Conservation (phyloP, 2,888 invertebrate species). For the Tribolium freemani region DNA sequence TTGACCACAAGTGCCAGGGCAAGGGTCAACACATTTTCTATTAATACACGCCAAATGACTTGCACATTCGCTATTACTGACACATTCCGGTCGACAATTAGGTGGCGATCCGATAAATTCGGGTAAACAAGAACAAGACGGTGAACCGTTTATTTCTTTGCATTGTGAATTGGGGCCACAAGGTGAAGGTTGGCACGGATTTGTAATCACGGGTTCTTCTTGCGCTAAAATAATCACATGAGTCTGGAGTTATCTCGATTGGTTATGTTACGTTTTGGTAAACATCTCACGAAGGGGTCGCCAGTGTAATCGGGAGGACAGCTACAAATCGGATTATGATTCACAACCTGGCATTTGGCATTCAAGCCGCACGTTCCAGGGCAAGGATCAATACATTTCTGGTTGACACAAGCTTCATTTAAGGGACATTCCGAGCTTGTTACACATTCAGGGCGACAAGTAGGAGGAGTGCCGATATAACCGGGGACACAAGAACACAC, state of each 20-base stretch:
- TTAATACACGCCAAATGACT: constrained; percentile 80
- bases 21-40: constrained; percentile 85
- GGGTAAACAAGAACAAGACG: constrained; percentile 78
- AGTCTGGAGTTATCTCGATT: no score
- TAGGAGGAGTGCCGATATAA: constrained; percentile 83
- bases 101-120: constrained; percentile 77
- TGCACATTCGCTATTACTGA: constrained; percentile 83
- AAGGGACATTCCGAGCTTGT: constrained; percentile 80
- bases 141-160: constrained; percentile 72
- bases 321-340: constrained; percentile 79
- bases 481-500: constrained; percentile 78
- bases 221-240: constrained; percentile 28
- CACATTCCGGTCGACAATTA: constrained; percentile 84
- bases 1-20: constrained; percentile 82
- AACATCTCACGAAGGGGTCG: constrained; percentile 59
- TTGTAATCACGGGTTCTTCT: constrained; percentile 72
- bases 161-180: constrained; percentile 81
- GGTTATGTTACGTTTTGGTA: constrained; percentile 43
- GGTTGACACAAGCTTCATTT: constrained; percentile 79
- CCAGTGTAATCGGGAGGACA: constrained; percentile 68
- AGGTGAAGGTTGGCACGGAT: constrained; percentile 79
- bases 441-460: constrained; percentile 82
- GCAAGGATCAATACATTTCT: constrained; percentile 85
- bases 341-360: constrained; percentile 81
- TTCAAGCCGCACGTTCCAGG: constrained; percentile 83